Base-by-base conservation (phyloP, 2,888 invertebrate species). In the Lithophane ornitopus region DNA sequence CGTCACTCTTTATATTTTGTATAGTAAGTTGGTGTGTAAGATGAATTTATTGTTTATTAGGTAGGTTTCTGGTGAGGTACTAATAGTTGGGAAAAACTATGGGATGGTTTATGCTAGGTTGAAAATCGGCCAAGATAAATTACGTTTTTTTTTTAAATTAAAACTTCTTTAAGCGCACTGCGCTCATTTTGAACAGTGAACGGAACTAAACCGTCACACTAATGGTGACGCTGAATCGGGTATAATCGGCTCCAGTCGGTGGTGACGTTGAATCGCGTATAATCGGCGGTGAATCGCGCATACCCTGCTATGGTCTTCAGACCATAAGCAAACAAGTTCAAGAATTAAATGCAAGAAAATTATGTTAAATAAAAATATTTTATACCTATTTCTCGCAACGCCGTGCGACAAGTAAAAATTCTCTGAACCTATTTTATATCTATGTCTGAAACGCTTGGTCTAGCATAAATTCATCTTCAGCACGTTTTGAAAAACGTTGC, bases 1-100 rank as follows among this genome's bases (percentile, higher is more conserved):
- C 62, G 78, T 92, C 0, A 62, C 91, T 19, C 82, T 93, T 65
- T 93, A 90, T 81, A 78, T 92, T 26, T 69, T 90, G 67, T 91
- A 91, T 39, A 87, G 84, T 79, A 89, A 90, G 61, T 77, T 94
- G 62, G 88, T 92, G 22, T 74, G 66, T 74, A 92, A 90, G 81
- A 82, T 93, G 71, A 89, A 89, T 67, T 74, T 83, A 61, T 82
- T 92, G 74, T 86, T 88, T 81, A 81, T 56, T 66, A 59, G 56
- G 14, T 82, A 82, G 44, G 34, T 67, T 49, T 61, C 4, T 26
- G 49, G 54, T n/a, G 28, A 41, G 34, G 3, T 58, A 49, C 9
- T n/a, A 56, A 65, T 78, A 70, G 28, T 63, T 28, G 22, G 59
- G 22, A 2, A n/a, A 16, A 22, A 26, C 7, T 3, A 7, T 34